Base-by-base conservation (phyloP, 2,888 invertebrate genomes). In the Chironomus tentans region DNA sequence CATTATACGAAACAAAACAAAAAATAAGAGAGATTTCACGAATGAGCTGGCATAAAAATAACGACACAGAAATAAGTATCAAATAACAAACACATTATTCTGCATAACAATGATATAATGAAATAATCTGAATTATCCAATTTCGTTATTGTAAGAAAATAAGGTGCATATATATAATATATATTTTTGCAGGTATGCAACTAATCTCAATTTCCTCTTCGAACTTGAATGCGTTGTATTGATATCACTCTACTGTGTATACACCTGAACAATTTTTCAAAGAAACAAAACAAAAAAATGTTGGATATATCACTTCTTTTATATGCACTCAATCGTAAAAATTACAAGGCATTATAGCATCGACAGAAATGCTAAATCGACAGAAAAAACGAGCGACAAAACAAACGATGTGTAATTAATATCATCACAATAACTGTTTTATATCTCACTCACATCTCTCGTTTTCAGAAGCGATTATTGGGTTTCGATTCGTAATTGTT, bases 371-470 rank as follows among this genome's bases (percentile, higher is more conserved):
- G 56, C 56, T 72, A 62, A 70, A 72, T 72, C 72, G 72, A 72
- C 72, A 56, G 56, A 61, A 72, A 70, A 72, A 72, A 62, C 48
- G 21, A 70, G 70, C 61, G 62, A 72, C 72, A 62, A 56, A 56
- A 72, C 62, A 72, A 70, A 72, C 72, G 72, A 72, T 62, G 62
- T 72, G 72, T 62, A 72, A 72, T 72, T 72, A 72, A 72, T 72
- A 72, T 72, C 72, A 56, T 18, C 56, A 56, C 56, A 18, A 18
- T 56, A 15, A 56, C 56, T 18, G 56, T 15, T 56, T 56, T 56
- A 56, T 56, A 18, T 18, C 56, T 56, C 18, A 56, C 18, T 18
- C 18, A 7, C 18, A 18, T 56, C 50, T 13, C 50, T 50, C 38
- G n/a, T 50, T 15, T 56, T 18, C 56, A 15, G n/a, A 56, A 18